phyloP scores from a whole-genome alignment of 2,888 invertebrate genomes.

The Nasonovia ribisnigri region DNA sequence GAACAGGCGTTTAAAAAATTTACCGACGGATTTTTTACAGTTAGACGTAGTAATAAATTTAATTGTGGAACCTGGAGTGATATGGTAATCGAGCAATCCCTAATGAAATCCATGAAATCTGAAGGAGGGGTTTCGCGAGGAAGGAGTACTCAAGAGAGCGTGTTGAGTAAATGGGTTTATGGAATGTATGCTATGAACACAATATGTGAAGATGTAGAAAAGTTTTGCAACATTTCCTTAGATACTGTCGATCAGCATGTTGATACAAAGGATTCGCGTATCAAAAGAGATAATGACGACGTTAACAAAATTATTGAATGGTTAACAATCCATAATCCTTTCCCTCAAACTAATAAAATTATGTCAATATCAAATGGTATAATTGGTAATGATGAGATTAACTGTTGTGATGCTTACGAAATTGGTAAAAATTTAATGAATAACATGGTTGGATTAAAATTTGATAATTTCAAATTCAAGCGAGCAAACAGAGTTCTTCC shows the following conservation, averaged over 20 bases:
- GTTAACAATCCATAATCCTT: neutral
- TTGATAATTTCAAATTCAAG: neutral
- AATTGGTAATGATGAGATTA: neutral
- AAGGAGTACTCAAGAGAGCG: slow-evolving; percentile 67
- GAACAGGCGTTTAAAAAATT: neutral
- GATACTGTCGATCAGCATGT: slow-evolving; percentile 69
- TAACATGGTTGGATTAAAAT: neutral
- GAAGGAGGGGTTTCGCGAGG: slow-evolving; percentile 67
- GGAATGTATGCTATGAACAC: slow-evolving; percentile 66
- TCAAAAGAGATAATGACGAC: neutral
- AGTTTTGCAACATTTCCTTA: slow-evolving; percentile 65
- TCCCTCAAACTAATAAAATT: neutral
- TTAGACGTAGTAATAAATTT: neutral
- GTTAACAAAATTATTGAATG: neutral
- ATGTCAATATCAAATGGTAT: neutral
- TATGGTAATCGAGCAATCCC: neutral
- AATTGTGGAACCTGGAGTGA: neutral
- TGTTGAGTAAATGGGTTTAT: slow-evolving; percentile 67
- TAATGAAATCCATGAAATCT: neutral
- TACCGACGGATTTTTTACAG: neutral
- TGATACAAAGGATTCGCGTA: slow-evolving; percentile 68
- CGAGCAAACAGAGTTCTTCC: no score
- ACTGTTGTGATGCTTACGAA: neutral
- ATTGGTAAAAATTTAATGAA: neutral
- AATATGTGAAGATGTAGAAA: slow-evolving; percentile 66